Evolutionary conservation across 2,888 invertebrate genomes (phyloP).

Genomic region (Drosophila picticornis): DNA sequence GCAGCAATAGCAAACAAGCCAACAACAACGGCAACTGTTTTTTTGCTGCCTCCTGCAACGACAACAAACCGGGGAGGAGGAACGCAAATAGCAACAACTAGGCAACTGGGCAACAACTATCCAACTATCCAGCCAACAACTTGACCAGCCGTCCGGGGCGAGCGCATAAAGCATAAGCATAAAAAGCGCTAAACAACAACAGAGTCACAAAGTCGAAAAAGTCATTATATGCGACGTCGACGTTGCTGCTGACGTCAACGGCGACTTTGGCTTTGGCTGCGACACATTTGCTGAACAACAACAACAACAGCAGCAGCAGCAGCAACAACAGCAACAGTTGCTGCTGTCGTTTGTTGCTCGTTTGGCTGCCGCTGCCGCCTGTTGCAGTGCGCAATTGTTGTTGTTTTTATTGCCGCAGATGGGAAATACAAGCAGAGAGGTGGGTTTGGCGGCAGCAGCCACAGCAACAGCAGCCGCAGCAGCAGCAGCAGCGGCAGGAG

Average conservation of each 20-base stretch:
- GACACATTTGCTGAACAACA: conserved; percentile 81
- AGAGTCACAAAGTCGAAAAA: conserved; percentile 66
- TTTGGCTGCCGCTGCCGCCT: conserved; percentile 54
- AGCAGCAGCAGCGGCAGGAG: conserved; percentile 26
- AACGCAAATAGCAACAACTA: conserved; percentile 52
- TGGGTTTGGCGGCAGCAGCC: neutral
- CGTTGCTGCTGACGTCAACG: conserved; percentile 31
- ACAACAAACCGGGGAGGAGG: conserved; percentile 47
- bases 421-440: conserved; percentile 67
- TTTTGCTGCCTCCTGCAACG: conserved; percentile 42
- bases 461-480: neutral
- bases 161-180: conserved; percentile 82
- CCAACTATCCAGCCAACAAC: conserved; percentile 41
- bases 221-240: conserved; percentile 72
- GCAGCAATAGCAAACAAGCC: conserved; percentile 35
- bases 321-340: conserved; percentile 31
- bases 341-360: conserved; percentile 61
- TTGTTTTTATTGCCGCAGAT: conserved; percentile 67
- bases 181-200: conserved; percentile 70
- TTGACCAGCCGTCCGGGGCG: conserved; percentile 73
- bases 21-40: conserved; percentile 53
- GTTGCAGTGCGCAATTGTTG: conserved; percentile 27
- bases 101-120: conserved; percentile 12
- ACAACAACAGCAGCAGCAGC: conserved; percentile 56
- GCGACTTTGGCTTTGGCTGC: conserved; percentile 78